These are phyloP conservation scores for honey bee (Apis mellifera) DNA, from an alignment of 1,140 invertebrate species.

Conservation along the genomic window Amel_HAv3.1 CM009939.2:5404501-5405000, in stretches of 20 bases:
- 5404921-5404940: not conserved
- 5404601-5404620: too few species aligned
- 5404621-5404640: too few species aligned
- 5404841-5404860: not conserved
- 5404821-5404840: constrained; percentile 10
- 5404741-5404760: not conserved
- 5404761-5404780: constrained; percentile 21
- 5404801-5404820: not conserved
- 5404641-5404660: not conserved
- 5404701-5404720: not conserved
- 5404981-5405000: constrained; percentile 44
- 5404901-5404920: not conserved
- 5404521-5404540: too few species aligned
- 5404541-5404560: too few species aligned
- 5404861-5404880: constrained; percentile 10
- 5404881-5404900: not conserved
- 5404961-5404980: not conserved
- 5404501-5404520: too few species aligned
- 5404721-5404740: not conserved
- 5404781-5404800: not conserved
- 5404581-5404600: too few species aligned
- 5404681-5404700: not conserved
- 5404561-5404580: too few species aligned
- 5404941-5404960: not conserved
- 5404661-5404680: not conserved